These are phyloP conservation scores for Campoplex capitator DNA, from an alignment of 2,888 invertebrate species.

Conservation along the genomic window DNA sequence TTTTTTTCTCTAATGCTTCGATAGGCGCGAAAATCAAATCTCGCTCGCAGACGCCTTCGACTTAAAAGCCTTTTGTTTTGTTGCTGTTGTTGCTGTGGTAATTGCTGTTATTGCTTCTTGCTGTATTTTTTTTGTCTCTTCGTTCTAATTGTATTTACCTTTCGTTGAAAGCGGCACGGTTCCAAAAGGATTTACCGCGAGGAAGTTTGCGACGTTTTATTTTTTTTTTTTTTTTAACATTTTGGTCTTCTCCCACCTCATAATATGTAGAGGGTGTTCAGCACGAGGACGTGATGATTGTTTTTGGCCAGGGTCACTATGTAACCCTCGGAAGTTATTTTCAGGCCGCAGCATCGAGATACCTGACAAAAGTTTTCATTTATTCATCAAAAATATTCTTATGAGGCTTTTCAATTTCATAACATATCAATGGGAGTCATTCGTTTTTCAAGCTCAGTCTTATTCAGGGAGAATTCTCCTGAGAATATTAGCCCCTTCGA, in stretches of 20 bases:
- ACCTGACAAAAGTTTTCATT: constrained; percentile 88
- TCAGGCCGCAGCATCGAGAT: constrained; percentile 98
- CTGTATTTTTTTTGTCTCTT: constrained; percentile 1
- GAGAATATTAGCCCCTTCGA: neutral
- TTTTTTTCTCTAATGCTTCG: constrained; percentile 79
- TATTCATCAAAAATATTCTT: neutral
- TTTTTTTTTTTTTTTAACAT: constrained; percentile 54
- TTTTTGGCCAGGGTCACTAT: constrained; percentile 98
- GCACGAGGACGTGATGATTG: constrained; percentile 98
- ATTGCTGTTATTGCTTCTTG: constrained; percentile 31
- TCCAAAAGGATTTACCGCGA: constrained; percentile 76
- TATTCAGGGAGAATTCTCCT: neutral
- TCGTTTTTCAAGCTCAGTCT: neutral
- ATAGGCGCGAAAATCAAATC: constrained; percentile 81
- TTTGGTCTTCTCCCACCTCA: constrained; percentile 87
- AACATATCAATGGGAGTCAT: neutral
- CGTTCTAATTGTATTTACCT: constrained; percentile 66
- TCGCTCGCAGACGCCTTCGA: constrained; percentile 71
- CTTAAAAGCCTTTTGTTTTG: constrained; percentile 64
- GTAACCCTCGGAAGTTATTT: constrained; percentile 98
- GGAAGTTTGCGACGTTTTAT: constrained; percentile 74
- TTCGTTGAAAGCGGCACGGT: constrained; percentile 80
- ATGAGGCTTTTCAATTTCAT: neutral
- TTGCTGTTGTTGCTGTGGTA: constrained; percentile 12
- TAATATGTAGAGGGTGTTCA: constrained; percentile 96